These are phyloP conservation scores for Acanthoscelides obtectus DNA, from an alignment of 2,888 invertebrate species.

Conservation along the genomic window DNA sequence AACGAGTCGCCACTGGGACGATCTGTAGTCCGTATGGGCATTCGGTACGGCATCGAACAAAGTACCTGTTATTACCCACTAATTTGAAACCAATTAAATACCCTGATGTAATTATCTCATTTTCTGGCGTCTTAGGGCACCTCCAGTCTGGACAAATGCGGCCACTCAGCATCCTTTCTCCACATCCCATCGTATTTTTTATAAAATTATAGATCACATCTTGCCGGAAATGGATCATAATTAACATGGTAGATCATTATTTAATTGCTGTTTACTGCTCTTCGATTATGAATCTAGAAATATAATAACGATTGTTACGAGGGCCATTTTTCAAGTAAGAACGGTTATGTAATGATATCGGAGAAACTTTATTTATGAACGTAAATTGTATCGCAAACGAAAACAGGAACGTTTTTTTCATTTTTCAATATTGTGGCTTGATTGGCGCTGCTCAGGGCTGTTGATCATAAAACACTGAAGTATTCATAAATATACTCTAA, in stretches of 20 bases:
- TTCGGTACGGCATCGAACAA: conserved; percentile 19
- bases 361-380: too few relatives aligned
- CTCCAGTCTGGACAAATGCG: conserved; percentile 5
- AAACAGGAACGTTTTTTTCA: too few relatives aligned
- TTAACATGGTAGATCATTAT: not conserved
- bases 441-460: too few relatives aligned
- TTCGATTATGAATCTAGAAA: not conserved
- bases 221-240: not conserved
- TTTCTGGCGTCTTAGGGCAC: conserved; percentile 42
- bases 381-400: too few relatives aligned
- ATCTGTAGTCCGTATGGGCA: conserved; percentile 11
- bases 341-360: too few relatives aligned
- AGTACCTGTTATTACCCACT: conserved; percentile 46
- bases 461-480: too few relatives aligned
- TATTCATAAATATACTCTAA: too few relatives aligned
- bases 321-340: too few relatives aligned
- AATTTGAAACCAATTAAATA: conserved; percentile 47
- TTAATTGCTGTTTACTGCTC: not conserved
- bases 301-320: not conserved
- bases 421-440: too few relatives aligned
- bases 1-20: conserved; percentile 20
- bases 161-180: not conserved
- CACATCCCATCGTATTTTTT: not conserved
- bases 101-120: conserved; percentile 46
- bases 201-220: not conserved